Base-by-base conservation (phyloP, 2,888 invertebrate species). In the Capitulum mitella region DNA sequence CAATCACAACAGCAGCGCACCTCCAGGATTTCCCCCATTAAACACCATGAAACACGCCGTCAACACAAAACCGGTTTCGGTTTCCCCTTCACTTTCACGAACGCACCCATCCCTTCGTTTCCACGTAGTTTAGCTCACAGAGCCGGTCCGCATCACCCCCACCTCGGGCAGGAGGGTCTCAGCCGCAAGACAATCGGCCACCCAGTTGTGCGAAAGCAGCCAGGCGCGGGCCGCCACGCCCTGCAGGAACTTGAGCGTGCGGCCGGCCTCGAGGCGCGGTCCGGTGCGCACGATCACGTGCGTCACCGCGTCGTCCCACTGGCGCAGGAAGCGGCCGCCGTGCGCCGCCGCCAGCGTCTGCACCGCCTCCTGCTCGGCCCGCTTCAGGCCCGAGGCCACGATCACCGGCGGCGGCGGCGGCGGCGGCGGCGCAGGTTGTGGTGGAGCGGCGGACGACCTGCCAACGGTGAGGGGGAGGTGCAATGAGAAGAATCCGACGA, bases 151-250 rank as follows among this genome's bases (percentile, higher is more conserved):
- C n/a, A n/a, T n/a, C 8, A 2, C 40, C 29, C 75, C 12, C 29
- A 76, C 76, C 76, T 76, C 76, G 1, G 43, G 29, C 19, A 76
- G 76, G 19, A 46, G n/a, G 16, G 43, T 0, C 0, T 32, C 76
- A 6, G 76, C 76, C 19, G 29, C 3, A 14, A 76, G 76, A 16
- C 76, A 14, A 19, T n/a, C 76, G 14, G 14, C 29, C 19, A 76
- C 32, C 76, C 76, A 76, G 46, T 12, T 16, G 29, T 26, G 8
- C 10, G 76, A 46, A 14, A 76, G 19, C 16, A 76, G 46, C 76
- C 76, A 76, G 46, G 48, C 76, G 19, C 76, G 46, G 16, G 76
- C 76, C 76, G 76, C 76, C 29, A 76, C 76, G 16, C 76, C 76
- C 46, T 76, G 76, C 19, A 76, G 32, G 32, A 46, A 76, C 76